A percentile compares a stretch with the other conserved stretches of the same genome.
Conservation (phyloP, 1,140 invertebrate genomes). For the Monochamus saltuarius region DNA sequence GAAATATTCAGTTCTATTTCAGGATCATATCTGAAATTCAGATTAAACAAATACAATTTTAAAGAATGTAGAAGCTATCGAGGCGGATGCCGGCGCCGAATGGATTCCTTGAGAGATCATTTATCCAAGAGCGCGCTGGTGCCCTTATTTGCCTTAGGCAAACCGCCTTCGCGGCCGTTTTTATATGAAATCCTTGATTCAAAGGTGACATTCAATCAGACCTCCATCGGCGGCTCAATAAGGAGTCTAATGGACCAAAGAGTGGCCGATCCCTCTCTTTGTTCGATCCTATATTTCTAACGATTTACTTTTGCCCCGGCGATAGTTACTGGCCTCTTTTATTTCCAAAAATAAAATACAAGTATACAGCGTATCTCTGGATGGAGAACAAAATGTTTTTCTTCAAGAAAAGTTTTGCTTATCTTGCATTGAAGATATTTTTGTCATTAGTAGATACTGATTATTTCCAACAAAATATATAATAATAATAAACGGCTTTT, state of each 20-base stretch:
- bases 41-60: slow-evolving; percentile 29
- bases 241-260: slow-evolving; percentile 18
- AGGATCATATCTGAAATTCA: slow-evolving; percentile 28
- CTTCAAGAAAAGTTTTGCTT: no score
- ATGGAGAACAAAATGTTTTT: no score
- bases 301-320: no score
- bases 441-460: no score
- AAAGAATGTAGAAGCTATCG: slow-evolving; percentile 22
- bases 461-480: no score
- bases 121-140: slow-evolving; percentile 13
- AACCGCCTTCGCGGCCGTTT: slow-evolving; percentile 16
- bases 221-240: slow-evolving; percentile 1
- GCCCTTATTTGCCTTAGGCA: slow-evolving; percentile 25
- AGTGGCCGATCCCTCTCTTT: slow-evolving; percentile 1
- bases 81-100: slow-evolving; percentile 14
- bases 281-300: background rate
- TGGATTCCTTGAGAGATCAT: slow-evolving; percentile 13
- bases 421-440: no score
- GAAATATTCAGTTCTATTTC: slow-evolving; percentile 22
- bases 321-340: no score
- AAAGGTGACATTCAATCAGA: slow-evolving; percentile 22
- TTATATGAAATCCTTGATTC: slow-evolving; percentile 16
- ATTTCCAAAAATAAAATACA: no score
- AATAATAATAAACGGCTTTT: no score
- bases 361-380: no score